A percentile compares a stretch with the other conserved stretches of the same genome.
These are phyloP conservation scores for Gryon sp. DNA, from an alignment of 1,140 invertebrate genomes.

Conservation along the genomic window DNA sequence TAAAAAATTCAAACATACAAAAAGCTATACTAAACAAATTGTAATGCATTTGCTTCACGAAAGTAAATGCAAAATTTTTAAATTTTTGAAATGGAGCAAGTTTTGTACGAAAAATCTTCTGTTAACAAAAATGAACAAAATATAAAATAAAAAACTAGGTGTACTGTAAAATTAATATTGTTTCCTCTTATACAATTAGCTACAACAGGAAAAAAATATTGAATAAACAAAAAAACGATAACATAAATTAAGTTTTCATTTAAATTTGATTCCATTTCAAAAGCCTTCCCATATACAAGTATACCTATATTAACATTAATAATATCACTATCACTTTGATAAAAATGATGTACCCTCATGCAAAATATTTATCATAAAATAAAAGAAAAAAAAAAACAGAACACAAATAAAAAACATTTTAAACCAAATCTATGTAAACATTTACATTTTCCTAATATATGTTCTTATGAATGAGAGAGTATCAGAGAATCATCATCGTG, in stretches of 20 bases:
- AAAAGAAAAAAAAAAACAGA: constrained; percentile 14
- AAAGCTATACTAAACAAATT: neutral
- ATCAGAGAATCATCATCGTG: neutral
- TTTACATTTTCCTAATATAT: constrained; percentile 43
- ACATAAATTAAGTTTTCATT: neutral
- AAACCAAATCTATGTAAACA: constrained; percentile 44
- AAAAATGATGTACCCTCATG: constrained; percentile 38
- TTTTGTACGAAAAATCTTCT: constrained; percentile 1
- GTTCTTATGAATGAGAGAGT: constrained; percentile 22
- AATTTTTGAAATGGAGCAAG: constrained; percentile 2
- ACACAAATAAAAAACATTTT: constrained; percentile 14
- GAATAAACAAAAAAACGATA: neutral
- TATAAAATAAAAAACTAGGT: neutral
- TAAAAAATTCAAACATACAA: neutral
- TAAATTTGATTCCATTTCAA: constrained; percentile 28
- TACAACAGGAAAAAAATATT: neutral
- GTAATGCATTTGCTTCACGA: constrained; percentile 7
- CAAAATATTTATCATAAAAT: constrained; percentile 42
- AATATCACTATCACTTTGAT: constrained; percentile 53
- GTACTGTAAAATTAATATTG: neutral
- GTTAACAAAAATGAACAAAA: neutral
- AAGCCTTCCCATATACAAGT: constrained; percentile 40
- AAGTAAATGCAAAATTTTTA: neutral
- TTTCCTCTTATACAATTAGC: too few relatives aligned
- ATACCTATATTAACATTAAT: constrained; percentile 35